These are phyloP conservation scores for Anser brachyrhynchus DNA, from an alignment of 2,113 vertebrate genomes.

Conservation along the genomic window DNA sequence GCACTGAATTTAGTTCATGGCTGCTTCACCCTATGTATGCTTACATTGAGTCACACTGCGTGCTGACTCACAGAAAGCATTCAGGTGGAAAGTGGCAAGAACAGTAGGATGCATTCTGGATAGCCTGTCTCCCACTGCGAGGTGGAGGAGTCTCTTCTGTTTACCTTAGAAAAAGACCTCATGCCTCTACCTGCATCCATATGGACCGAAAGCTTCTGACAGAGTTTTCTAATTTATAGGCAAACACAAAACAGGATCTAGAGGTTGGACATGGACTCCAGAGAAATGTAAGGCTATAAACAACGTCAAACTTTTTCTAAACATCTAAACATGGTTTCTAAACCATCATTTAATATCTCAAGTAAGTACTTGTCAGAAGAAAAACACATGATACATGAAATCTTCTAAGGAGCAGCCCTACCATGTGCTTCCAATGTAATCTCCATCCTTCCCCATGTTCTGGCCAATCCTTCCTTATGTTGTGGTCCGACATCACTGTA, in stretches of 20 bases:
- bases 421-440: neutral
- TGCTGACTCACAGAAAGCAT: conserved; percentile 45
- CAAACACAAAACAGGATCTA: neutral
- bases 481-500: neutral
- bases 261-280: neutral
- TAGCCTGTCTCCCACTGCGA: neutral
- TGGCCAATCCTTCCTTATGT: neutral
- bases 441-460: neutral
- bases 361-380: neutral
- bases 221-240: neutral
- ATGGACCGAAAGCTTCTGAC: neutral
- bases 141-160: neutral
- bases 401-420: neutral
- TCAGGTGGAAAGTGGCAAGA: conserved; percentile 28
- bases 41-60: conserved; percentile 33
- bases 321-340: too few species aligned
- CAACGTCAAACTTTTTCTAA: neutral
- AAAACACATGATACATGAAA: neutral
- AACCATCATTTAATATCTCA: neutral
- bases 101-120: neutral
- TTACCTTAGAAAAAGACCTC: neutral
- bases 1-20: conserved; percentile 5
- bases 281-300: neutral
- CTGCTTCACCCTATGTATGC: neutral
- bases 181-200: neutral